Evolutionary conservation across 2,888 invertebrate species (phyloP).

Genomic region (Amaurobius ferox): DNA sequence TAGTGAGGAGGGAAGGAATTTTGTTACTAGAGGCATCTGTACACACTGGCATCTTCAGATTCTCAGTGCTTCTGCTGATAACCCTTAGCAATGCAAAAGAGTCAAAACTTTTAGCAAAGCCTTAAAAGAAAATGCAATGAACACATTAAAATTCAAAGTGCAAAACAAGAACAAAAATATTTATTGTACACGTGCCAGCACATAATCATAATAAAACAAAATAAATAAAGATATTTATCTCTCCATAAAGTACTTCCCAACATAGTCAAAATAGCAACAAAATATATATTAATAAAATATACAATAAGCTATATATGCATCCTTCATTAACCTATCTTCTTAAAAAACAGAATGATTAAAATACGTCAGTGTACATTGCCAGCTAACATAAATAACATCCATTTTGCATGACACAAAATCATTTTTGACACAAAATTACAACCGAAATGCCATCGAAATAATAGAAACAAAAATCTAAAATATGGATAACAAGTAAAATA

Average conservation of each 20-base stretch:
- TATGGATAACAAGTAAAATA: background rate
- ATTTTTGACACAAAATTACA: background rate
- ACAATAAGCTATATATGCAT: slow-evolving; percentile 8
- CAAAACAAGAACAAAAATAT: slow-evolving; percentile 47
- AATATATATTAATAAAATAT: slow-evolving; percentile 9
- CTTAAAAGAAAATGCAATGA: background rate
- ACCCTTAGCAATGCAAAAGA: no score
- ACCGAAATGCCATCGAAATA: background rate
- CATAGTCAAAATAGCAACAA: slow-evolving; percentile 39
- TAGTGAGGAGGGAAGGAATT: no score
- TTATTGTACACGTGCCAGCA: slow-evolving; percentile 70
- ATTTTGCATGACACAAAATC: background rate
- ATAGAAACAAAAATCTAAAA: background rate
- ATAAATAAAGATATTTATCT: slow-evolving; percentile 41
- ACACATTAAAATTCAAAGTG: background rate
- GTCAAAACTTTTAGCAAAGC: no score
- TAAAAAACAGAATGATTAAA: background rate
- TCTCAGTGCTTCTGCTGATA: no score
- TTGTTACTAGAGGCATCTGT: no score
- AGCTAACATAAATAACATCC: background rate
- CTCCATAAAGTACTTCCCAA: slow-evolving; percentile 48
- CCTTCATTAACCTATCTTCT: background rate
- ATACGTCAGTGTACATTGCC: background rate
- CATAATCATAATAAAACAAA: slow-evolving; percentile 59
- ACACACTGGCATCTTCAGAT: no score